Base-by-base conservation (phyloP, 2,113 vertebrate species). In the Melanerpes aurifrons region DNA sequence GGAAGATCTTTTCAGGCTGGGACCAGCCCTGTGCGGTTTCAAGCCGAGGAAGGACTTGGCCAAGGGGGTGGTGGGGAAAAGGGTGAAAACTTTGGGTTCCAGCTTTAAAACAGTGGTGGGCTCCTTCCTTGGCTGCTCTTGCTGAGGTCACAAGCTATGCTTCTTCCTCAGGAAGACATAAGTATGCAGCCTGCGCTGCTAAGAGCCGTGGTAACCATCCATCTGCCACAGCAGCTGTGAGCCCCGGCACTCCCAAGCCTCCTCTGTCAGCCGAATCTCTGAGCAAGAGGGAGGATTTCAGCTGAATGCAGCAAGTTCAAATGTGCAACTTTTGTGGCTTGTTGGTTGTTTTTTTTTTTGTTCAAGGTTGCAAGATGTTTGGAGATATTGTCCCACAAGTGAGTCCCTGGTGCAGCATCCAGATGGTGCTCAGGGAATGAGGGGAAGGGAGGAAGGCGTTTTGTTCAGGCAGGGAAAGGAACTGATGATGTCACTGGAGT, bases 201-300 rank as follows among this genome's bases (percentile, higher is more conserved):
- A 67, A 88, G 89, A 74, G 61, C 94, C 7, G 4, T 26, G 80
- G 69, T 70, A 90, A 58, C 87, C 26, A 81, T 94, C 96, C 94
- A 96, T 96, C 96, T 96, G 96, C 90, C 87, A 63, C 58, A 78
- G 91, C 95, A 95, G 94, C 95, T 96, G 96, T 0, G 16, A 96
- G 87, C 87, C 69, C 64, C 32, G 3, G 79, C 31, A 2, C 82
- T 87, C 78, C 91, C 43, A 17, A 91, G 79, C 85, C 89, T 94
- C 90, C 75, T 62, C 87, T 88, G 80, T 66, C 93, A 90, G 81
- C 85, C 0, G 2, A 92, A 54, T 69, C 94, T 90, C 67, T 0
- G 63, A 95, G 90, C 79, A 56, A 86, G 91, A 7, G 32, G 54
- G 64, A 87, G 75, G 79, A 96, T 88, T 96, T 96, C 89, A 86